These are phyloP conservation scores for Brachionus plicatilis DNA, from an alignment of 1,140 invertebrate species.

Conservation along the genomic window DNA sequence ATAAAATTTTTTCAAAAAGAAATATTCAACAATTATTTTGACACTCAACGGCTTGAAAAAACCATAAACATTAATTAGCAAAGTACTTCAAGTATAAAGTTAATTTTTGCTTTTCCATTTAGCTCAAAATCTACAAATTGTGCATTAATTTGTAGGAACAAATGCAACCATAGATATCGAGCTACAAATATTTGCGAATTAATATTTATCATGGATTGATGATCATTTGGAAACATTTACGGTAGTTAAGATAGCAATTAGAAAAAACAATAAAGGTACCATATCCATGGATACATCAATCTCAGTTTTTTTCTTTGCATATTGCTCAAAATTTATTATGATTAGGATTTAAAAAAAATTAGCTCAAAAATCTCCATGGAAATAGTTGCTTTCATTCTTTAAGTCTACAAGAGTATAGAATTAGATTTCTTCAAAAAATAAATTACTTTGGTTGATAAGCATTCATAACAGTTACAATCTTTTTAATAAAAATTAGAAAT, in stretches of 20 bases:
- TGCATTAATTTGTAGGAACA: not conserved
- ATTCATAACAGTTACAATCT: slow-evolving; percentile 39
- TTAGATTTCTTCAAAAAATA: slow-evolving; percentile 4
- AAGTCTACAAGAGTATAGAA: slow-evolving; percentile 3
- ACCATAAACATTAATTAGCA: no score
- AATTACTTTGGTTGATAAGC: slow-evolving; percentile 37
- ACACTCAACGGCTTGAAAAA: no score
- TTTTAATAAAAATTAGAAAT: slow-evolving; percentile 15
- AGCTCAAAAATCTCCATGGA: slow-evolving; percentile 12
- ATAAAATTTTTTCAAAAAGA: no score
- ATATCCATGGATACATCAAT: not conserved
- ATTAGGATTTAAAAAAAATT: not conserved
- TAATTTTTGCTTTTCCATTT: not conserved
- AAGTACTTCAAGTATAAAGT: not conserved
- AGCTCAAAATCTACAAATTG: not conserved
- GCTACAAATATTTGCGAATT: not conserved
- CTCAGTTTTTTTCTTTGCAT: not conserved
- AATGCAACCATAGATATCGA: not conserved
- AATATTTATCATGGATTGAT: not conserved
- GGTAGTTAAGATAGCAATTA: slow-evolving; percentile 32
- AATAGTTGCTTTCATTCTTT: slow-evolving; percentile 16
- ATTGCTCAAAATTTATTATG: not conserved
- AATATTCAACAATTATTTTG: no score
- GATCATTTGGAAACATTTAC: not conserved
- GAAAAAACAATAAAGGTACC: not conserved